These are phyloP conservation scores for Uloborus plumipes DNA, from an alignment of 2,888 invertebrate genomes.

Conservation along the genomic window DNA sequence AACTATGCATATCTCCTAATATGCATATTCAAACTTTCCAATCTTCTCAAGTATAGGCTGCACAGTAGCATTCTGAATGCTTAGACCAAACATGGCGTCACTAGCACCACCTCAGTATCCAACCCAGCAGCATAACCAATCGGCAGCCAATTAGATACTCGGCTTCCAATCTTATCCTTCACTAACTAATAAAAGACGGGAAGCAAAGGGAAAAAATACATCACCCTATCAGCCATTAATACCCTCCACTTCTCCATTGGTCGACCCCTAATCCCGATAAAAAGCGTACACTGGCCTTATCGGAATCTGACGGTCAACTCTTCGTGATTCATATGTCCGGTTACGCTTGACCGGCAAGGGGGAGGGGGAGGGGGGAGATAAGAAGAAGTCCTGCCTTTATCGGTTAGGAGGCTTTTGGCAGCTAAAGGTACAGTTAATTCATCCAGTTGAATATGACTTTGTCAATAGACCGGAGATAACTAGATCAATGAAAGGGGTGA, in stretches of 20 bases:
- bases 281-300: conserved; percentile 30
- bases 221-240: conserved; percentile 46
- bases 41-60: too few species aligned
- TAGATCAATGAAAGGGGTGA: conserved; percentile 27
- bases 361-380: conserved; percentile 22
- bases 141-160: conserved; percentile 64
- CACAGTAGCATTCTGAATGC: too few species aligned
- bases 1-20: too few species aligned
- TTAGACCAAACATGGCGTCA: conserved; percentile 40
- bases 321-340: conserved; percentile 63
- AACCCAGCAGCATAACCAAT: conserved; percentile 31
- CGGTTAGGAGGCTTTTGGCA: conserved; percentile 19
- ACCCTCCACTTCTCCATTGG: conserved; percentile 59
- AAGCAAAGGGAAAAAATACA: conserved; percentile 31
- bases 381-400: conserved; percentile 51
- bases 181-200: conserved; percentile 62
- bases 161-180: conserved; percentile 64
- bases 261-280: conserved; percentile 35
- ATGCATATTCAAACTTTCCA: too few species aligned
- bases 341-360: conserved; percentile 53
- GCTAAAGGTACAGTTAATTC: conserved; percentile 58
- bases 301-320: conserved; percentile 53
- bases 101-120: neutral
- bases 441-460: conserved; percentile 40
- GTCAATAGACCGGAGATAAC: conserved; percentile 52